Evolutionary conservation across 2,797 vertebrate genomes (phyloP).

Genomic region (Scomberomorus guttatus): DNA sequence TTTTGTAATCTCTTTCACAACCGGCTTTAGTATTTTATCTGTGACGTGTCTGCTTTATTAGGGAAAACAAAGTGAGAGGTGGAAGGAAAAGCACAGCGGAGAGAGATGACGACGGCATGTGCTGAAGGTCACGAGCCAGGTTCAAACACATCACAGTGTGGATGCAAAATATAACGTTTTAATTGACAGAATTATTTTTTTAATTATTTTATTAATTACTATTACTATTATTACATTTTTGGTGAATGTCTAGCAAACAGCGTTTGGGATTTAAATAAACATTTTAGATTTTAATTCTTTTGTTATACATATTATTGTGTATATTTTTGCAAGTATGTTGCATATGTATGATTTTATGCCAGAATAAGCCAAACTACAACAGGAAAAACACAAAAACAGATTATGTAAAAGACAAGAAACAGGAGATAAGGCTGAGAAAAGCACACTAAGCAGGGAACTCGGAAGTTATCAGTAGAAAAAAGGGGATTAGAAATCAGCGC

Average conservation of each 20-base stretch:
- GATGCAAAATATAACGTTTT: background rate
- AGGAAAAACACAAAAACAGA: background rate
- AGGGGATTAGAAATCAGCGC: conserved; percentile 41
- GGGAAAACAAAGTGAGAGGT: conserved; percentile 36
- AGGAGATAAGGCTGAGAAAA: background rate
- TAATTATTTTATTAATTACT: no score
- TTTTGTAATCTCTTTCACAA: background rate
- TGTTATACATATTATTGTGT: background rate
- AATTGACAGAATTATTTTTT: background rate
- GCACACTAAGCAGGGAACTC: background rate
- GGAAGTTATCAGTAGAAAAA: conserved; percentile 8
- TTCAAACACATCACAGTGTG: background rate
- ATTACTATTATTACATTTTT: no score
- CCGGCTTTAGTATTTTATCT: conserved; percentile 9
- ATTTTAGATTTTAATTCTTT: background rate
- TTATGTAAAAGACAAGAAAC: background rate
- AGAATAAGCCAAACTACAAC: background rate
- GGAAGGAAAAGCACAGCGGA: background rate
- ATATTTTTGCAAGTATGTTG: background rate
- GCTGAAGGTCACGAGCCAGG: conserved; percentile 10
- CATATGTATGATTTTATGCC: background rate
- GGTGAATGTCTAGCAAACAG: background rate
- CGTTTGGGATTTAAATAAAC: background rate
- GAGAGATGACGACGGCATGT: background rate
- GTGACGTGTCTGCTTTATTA: background rate